Conservation (phyloP, 2,888 invertebrate genomes). For the Xestobium rufovillosum region DNA sequence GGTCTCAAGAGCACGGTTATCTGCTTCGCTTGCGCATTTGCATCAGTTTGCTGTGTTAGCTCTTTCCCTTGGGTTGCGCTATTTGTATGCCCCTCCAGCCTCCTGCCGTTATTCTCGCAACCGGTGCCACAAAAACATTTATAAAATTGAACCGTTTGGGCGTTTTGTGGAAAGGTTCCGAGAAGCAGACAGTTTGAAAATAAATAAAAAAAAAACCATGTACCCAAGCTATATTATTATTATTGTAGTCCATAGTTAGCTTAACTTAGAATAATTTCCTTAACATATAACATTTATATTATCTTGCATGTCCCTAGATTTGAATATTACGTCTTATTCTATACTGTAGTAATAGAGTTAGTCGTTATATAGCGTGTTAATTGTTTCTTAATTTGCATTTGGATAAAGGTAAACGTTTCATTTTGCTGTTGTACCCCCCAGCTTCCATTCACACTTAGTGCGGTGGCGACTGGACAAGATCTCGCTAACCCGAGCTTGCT, state of each 20-base stretch:
- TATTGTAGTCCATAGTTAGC: constrained; percentile 41
- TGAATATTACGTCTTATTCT: constrained; percentile 37
- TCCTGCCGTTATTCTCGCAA: constrained; percentile 23
- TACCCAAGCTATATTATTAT: constrained; percentile 40
- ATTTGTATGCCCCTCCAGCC: constrained; percentile 34
- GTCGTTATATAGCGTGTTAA: constrained; percentile 38
- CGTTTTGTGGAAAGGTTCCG: no score
- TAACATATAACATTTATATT: constrained; percentile 41
- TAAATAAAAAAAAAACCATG: no score
- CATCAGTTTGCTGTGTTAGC: constrained; percentile 41
- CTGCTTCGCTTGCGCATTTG: constrained; percentile 42
- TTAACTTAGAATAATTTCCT: constrained; percentile 42
- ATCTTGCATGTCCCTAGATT: constrained; percentile 42
- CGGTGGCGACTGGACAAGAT: no score
- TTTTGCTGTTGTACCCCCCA: no score
- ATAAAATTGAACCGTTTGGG: no score
- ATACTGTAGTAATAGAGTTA: constrained; percentile 40
- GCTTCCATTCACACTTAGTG: no score
- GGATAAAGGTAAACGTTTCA: no score
- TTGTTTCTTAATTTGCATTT: constrained; percentile 11
- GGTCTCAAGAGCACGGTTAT: constrained; percentile 42
- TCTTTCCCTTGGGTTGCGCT: constrained; percentile 41
- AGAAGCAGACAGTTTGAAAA: no score
- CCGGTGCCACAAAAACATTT: no score
- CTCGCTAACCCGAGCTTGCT: no score